phyloP scores from a whole-genome alignment of 2,888 invertebrate species.

The Perithous albicinctus region DNA sequence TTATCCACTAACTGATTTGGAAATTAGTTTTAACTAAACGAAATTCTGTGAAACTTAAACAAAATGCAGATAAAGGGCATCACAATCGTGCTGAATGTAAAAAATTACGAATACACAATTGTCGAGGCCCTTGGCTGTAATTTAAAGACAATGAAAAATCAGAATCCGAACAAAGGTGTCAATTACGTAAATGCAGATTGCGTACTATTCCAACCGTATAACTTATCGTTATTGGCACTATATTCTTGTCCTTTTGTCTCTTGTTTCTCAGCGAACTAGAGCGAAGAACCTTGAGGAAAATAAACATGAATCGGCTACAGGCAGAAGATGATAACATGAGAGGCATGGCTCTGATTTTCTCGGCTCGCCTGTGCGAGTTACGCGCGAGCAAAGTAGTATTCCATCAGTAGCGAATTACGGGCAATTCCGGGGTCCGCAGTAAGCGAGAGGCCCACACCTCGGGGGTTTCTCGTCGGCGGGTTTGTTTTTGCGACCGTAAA shows the following conservation, averaged over 20 bases:
- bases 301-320: constrained; percentile 15
- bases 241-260: constrained; percentile 9
- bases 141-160: neutral
- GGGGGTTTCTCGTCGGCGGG: constrained; percentile 37
- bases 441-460: constrained; percentile 32
- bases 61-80: too few species aligned
- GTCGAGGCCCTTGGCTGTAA: neutral
- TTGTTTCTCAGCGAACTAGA: neutral
- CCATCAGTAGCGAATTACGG: constrained; percentile 71
- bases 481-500: constrained; percentile 71
- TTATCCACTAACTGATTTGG: too few species aligned
- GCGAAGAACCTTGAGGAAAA: neutral
- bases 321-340: neutral
- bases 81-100: neutral
- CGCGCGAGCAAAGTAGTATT: constrained; percentile 69
- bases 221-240: constrained; percentile 25
- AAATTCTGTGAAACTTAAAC: too few species aligned
- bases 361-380: constrained; percentile 54
- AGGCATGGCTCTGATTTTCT: constrained; percentile 36
- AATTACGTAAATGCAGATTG: constrained; percentile 17
- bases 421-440: constrained; percentile 59
- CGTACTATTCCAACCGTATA: constrained; percentile 11
- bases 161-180: neutral
- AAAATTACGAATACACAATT: neutral
- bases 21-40: too few species aligned